These are phyloP conservation scores for Drosophila santomea DNA, from an alignment of 1,140 invertebrate genomes.

Conservation along the genomic window DNA sequence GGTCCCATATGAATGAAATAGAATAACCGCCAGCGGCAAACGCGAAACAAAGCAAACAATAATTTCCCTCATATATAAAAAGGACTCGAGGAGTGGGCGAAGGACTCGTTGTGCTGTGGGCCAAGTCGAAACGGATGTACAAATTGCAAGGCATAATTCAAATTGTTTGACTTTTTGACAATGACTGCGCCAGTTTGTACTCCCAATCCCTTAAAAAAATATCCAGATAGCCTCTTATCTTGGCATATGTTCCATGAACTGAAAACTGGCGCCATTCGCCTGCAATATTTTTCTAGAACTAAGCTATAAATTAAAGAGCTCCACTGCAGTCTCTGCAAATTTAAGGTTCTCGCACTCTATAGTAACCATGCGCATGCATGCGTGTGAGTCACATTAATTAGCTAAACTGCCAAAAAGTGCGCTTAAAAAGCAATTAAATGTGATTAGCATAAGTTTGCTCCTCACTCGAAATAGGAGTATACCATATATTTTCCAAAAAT, in stretches of 20 bases:
- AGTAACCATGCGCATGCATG: constrained; percentile 51
- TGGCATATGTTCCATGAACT: constrained; percentile 50
- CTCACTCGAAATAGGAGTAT: constrained; percentile 5
- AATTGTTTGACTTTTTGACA: constrained; percentile 83
- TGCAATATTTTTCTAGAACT: constrained; percentile 26
- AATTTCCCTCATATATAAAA: constrained; percentile 72
- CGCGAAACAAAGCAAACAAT: constrained; percentile 74
- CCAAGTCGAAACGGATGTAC: constrained; percentile 76
- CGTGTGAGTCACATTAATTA: constrained; percentile 80
- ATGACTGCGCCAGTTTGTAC: constrained; percentile 64
- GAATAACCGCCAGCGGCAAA: constrained; percentile 63
- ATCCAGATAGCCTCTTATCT: constrained; percentile 50
- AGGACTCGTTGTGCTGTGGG: constrained; percentile 29
- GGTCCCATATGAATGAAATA: constrained; percentile 28
- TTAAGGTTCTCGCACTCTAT: constrained; percentile 20
- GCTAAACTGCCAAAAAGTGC: constrained; percentile 65
- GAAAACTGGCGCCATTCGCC: constrained; percentile 46
- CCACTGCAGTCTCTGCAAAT: constrained; percentile 26
- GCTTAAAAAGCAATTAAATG: constrained; percentile 85
- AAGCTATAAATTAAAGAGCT: constrained; percentile 43
- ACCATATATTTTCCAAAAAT: constrained; percentile 37
- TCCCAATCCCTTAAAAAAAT: constrained; percentile 1
- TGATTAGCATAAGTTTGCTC: constrained; percentile 81
- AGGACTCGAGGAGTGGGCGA: constrained; percentile 13
- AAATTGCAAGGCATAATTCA: constrained; percentile 84